phyloP scores from a whole-genome alignment of 2,113 vertebrate genomes.

The Acrocephalus kingi region DNA sequence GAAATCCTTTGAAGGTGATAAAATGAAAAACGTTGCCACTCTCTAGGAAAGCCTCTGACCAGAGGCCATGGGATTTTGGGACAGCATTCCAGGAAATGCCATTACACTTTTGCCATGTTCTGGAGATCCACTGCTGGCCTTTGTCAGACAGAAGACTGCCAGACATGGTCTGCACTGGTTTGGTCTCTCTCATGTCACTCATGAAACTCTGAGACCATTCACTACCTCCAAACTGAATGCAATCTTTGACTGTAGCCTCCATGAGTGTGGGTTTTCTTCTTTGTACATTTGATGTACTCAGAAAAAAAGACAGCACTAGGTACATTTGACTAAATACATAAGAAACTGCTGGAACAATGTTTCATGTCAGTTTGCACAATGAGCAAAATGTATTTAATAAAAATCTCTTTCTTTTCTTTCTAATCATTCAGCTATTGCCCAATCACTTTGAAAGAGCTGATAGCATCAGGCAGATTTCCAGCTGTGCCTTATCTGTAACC shows the following conservation, averaged over 20 bases:
- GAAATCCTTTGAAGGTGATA: not conserved
- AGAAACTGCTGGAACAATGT: not conserved
- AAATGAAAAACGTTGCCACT: not conserved
- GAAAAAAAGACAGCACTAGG: not conserved
- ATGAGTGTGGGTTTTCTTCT: not conserved
- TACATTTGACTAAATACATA: not conserved
- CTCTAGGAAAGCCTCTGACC: not conserved
- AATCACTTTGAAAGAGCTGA: not conserved
- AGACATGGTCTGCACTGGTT: not conserved
- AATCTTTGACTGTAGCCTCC: not conserved
- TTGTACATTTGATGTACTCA: not conserved
- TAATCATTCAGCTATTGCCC: not conserved
- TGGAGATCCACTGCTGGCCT: not conserved
- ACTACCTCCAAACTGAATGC: not conserved
- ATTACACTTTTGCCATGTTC: not conserved
- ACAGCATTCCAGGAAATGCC: not conserved
- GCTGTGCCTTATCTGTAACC: not conserved
- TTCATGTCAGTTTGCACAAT: not conserved
- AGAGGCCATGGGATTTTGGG: not conserved
- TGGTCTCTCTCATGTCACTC: not conserved
- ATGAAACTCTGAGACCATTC: not conserved
- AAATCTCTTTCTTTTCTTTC: not conserved
- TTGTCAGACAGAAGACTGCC: not conserved
- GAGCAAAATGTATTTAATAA: not conserved
- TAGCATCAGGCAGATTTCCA: not conserved